These are phyloP conservation scores for Scaptomyza caliginosa DNA, from an alignment of 2,888 invertebrate species.

Conservation along the genomic window DNA sequence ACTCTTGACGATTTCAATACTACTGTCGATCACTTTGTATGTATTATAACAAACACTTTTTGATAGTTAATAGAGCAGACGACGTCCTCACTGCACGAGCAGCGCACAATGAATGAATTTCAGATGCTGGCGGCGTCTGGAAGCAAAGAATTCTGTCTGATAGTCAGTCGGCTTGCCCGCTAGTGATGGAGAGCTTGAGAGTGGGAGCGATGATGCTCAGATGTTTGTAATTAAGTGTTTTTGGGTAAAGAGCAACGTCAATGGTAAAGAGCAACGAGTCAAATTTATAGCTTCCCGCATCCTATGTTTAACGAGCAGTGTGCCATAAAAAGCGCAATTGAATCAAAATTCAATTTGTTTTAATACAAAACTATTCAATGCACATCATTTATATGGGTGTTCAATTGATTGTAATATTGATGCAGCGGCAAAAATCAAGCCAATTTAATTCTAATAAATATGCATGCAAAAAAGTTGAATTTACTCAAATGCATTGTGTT, in stretches of 20 bases:
- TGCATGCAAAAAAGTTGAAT: constrained; percentile 9
- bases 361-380: constrained; percentile 74
- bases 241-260: constrained; percentile 49
- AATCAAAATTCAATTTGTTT: constrained; percentile 73
- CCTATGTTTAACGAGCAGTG: constrained; percentile 5
- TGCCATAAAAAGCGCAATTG: constrained; percentile 36
- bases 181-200: constrained; percentile 2
- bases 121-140: constrained; percentile 56
- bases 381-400: constrained; percentile 38
- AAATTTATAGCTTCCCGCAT: constrained; percentile 44
- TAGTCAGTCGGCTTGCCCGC: constrained; percentile 19
- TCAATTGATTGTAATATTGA: constrained; percentile 11
- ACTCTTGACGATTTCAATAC: constrained; percentile 7
- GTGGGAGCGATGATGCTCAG: constrained; percentile 20
- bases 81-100: constrained; percentile 69
- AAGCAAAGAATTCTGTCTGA: constrained; percentile 29
- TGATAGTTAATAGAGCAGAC: constrained; percentile 18
- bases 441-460: constrained; percentile 57
- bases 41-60: constrained; percentile 12
- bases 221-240: constrained; percentile 64
- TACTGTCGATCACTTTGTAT: not conserved
- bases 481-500: not conserved
- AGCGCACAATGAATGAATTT: constrained; percentile 54
- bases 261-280: constrained; percentile 23
- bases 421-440: constrained; percentile 57